Conservation (phyloP, 1,140 invertebrate genomes). For the Trichonephila inaurata region DNA sequence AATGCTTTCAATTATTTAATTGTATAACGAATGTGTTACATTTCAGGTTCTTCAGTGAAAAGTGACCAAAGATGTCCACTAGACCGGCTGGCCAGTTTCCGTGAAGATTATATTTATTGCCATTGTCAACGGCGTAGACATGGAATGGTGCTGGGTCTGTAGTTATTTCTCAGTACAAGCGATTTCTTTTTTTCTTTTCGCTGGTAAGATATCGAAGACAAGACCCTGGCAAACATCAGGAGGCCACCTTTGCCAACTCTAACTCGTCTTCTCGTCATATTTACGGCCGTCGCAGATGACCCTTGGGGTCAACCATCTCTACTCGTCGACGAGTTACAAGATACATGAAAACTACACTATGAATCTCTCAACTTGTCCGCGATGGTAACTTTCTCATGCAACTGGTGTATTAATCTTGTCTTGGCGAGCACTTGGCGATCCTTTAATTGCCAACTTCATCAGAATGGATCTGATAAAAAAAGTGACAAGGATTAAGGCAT, state of each 20-base stretch:
- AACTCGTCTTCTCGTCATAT: constrained; percentile 71
- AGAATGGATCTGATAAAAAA: neutral
- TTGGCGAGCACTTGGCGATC: constrained; percentile 43
- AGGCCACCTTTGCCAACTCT: constrained; percentile 55
- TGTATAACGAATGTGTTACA: no score
- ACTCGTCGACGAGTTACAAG: constrained; percentile 62
- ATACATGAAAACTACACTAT: constrained; percentile 52
- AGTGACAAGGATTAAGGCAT: neutral
- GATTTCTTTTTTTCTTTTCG: constrained; percentile 4
- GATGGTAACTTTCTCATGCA: constrained; percentile 27
- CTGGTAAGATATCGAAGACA: constrained; percentile 34
- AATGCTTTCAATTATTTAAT: no score
- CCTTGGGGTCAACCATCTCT: constrained; percentile 70
- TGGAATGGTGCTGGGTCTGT: constrained; percentile 66
- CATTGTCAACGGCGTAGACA: constrained; percentile 67
- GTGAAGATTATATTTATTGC: constrained; percentile 56
- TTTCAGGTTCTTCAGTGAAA: no score
- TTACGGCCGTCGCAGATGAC: constrained; percentile 65
- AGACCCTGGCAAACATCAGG: constrained; percentile 63
- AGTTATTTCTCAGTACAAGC: constrained; percentile 69
- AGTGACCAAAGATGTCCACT: constrained; percentile 52
- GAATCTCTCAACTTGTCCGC: constrained; percentile 53
- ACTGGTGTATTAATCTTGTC: constrained; percentile 41
- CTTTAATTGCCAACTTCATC: constrained; percentile 30
- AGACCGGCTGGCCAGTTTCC: neutral